Evolutionary conservation across 23 tunicate species (phyloP).

Genomic region (Oikopleura vanhoeffeni): DNA sequence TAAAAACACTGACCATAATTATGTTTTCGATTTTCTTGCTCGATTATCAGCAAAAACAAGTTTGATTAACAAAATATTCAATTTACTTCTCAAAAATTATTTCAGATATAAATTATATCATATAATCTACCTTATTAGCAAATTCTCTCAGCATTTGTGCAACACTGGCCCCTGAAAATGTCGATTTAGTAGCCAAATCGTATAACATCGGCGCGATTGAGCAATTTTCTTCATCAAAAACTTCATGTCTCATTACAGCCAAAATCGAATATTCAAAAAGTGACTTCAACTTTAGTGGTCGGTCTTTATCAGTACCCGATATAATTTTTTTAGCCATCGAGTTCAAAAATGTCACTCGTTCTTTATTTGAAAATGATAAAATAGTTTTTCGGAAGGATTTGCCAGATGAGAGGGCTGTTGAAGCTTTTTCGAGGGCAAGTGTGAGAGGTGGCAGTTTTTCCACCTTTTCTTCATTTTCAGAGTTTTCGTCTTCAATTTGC

Average conservation of each 20-base stretch:
- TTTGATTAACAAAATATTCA: no score
- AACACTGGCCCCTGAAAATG: not conserved
- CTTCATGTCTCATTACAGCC: not conserved
- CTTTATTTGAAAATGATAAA: not conserved
- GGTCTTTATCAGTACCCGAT: not conserved
- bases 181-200: not conserved
- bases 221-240: not conserved
- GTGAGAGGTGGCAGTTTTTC: not conserved
- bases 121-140: constrained; percentile 1
- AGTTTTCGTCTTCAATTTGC: not conserved
- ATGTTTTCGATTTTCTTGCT: no score
- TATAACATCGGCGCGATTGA: not conserved
- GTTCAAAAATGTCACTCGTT: not conserved
- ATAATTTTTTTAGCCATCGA: not conserved
- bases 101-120: no score
- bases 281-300: not conserved
- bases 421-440: not conserved
- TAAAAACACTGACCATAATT: no score
- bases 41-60: no score
- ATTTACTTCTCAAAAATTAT: no score
- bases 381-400: not conserved
- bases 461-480: not conserved
- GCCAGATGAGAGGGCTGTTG: not conserved
- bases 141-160: not conserved
- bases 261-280: not conserved